Evolutionary conservation across 92 coral and sea anemone species (phyloP).

Genomic region (Muricea muricata): DNA sequence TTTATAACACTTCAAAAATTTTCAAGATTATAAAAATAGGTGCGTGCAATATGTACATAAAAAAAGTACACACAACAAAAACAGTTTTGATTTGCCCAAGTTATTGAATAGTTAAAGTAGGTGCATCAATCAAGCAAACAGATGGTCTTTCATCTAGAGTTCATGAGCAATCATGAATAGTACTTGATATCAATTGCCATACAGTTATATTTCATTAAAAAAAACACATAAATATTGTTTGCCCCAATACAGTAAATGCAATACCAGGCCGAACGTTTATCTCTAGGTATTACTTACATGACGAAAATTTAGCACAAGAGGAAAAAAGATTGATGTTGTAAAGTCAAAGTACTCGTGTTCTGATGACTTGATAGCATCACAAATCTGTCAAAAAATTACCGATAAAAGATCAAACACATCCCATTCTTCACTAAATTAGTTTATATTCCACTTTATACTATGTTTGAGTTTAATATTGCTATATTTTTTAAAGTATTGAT

Average conservation of each 20-base stretch:
- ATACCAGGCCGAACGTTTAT: too few relatives aligned
- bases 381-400: constrained; percentile 54
- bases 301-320: constrained; percentile 67
- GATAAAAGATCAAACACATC: background rate
- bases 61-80: background rate
- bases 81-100: too few relatives aligned
- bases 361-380: constrained; percentile 65
- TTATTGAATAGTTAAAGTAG: background rate
- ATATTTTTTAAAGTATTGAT: too few relatives aligned
- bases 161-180: too few relatives aligned
- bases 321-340: constrained; percentile 71
- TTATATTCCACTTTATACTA: too few relatives aligned
- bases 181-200: too few relatives aligned
- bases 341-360: constrained; percentile 79
- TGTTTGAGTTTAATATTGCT: too few relatives aligned
- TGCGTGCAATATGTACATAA: background rate
- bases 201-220: too few relatives aligned
- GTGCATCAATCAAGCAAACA: too few relatives aligned
- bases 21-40: background rate
- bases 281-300: constrained; percentile 65
- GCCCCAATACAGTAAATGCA: too few relatives aligned
- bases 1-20: background rate
- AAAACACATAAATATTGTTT: too few relatives aligned
- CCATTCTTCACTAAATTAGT: constrained; percentile 9
- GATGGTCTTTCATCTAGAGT: too few relatives aligned